Conservation (phyloP, 2,888 invertebrate genomes). For the Pedicia rivosa region DNA sequence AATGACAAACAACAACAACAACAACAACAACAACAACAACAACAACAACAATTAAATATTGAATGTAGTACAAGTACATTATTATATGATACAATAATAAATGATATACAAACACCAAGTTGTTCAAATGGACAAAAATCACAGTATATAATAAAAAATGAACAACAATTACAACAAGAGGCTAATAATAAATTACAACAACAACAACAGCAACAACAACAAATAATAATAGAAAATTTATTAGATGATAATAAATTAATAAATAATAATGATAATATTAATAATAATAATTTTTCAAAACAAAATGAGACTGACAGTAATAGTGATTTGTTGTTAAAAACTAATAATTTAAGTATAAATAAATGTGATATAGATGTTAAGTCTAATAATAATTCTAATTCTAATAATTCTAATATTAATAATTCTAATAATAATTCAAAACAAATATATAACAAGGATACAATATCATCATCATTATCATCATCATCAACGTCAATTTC, state of each 20-base stretch:
- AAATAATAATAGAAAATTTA: no score
- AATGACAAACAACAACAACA: conserved; percentile 17
- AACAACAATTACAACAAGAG: not conserved
- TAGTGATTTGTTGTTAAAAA: conserved; percentile 9
- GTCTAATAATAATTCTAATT: conserved; percentile 12
- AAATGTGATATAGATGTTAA: conserved; percentile 27
- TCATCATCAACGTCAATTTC: not conserved
- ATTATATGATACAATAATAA: no score
- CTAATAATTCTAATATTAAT: conserved; percentile 11
- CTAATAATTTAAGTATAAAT: conserved; percentile 11
- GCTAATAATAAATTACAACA: conserved; percentile 4
- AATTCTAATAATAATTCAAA: conserved; percentile 6
- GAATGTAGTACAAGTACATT: no score
- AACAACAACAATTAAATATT: conserved; percentile 23
- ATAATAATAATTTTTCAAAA: conserved; percentile 2
- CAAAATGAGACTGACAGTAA: conserved; percentile 13
- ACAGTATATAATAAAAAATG: not conserved
- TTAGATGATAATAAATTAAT: no score
- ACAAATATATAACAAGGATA: not conserved
- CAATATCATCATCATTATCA: conserved; percentile 5
- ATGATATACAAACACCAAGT: conserved; percentile 12
- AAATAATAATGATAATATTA: conserved; percentile 4
- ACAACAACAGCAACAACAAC: not conserved
- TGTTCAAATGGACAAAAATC: conserved; percentile 1
- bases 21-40: conserved; percentile 10